Percentiles rank a stretch among this genome's conserved stretches.
These are phyloP conservation scores for Acestrorhynchus altus DNA, from an alignment of 2,797 vertebrate genomes.

Conservation along the genomic window DNA sequence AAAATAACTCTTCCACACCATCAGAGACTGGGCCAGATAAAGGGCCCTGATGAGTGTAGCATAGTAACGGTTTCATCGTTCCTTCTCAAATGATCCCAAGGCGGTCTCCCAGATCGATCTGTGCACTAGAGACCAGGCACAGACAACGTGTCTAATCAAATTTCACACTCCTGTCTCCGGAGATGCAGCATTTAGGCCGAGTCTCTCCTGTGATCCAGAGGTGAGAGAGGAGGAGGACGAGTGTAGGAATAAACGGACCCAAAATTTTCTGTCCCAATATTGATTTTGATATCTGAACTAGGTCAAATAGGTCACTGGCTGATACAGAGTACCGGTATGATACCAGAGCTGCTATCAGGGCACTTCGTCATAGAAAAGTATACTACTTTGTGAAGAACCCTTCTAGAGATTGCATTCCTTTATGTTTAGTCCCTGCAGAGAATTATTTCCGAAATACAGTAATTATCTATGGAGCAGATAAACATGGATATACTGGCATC, in stretches of 20 bases:
- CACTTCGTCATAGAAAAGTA: neutral
- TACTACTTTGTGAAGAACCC: too few relatives aligned
- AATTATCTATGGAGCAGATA: too few relatives aligned
- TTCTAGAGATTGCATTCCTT: too few relatives aligned
- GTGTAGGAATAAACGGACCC: neutral
- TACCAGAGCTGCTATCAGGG: neutral
- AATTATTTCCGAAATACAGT: too few relatives aligned
- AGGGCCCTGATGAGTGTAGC: neutral
- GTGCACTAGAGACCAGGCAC: neutral
- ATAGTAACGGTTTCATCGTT: neutral
- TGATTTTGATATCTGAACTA: neutral
- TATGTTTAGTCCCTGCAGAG: too few relatives aligned
- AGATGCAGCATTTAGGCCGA: neutral
- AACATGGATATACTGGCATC: too few relatives aligned
- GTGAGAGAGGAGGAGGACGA: neutral
- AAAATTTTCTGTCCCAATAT: neutral
- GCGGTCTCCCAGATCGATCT: conserved; percentile 1
- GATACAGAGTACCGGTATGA: neutral
- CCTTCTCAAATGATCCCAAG: neutral
- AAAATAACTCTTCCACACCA: neutral
- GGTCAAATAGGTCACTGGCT: neutral
- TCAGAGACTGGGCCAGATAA: neutral
- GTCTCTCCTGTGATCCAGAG: neutral
- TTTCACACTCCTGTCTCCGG: neutral
- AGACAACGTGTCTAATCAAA: neutral